Evolutionary conservation across 2,113 vertebrate genomes (phyloP).

Genomic region (Proterorhinus semilunaris): DNA sequence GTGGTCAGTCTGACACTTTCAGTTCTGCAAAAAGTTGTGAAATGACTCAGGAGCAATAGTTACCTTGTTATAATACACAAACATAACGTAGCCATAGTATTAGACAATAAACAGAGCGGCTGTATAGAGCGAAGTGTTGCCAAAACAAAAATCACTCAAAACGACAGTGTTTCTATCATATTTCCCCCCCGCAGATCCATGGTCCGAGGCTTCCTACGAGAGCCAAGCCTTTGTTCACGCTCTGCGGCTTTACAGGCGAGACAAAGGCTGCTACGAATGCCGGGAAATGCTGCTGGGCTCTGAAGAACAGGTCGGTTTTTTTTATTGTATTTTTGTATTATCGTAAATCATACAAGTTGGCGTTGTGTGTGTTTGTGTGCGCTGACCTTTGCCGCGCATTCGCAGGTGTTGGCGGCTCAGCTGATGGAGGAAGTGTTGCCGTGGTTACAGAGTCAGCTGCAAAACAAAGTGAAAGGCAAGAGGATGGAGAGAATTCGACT

Average conservation of each 20-base stretch:
- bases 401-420: conserved; percentile 81
- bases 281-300: conserved; percentile 86
- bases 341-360: neutral
- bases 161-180: neutral
- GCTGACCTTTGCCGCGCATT: conserved; percentile 3
- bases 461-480: conserved; percentile 88
- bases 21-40: conserved; percentile 38
- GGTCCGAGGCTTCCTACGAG: conserved; percentile 80
- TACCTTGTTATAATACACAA: neutral
- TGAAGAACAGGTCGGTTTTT: conserved; percentile 80
- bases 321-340: neutral
- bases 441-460: conserved; percentile 85
- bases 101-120: no score
- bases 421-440: conserved; percentile 91
- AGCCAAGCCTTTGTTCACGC: conserved; percentile 82
- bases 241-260: conserved; percentile 86
- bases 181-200: conserved; percentile 73
- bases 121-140: no score
- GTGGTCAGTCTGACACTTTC: conserved; percentile 21
- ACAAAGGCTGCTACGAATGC: conserved; percentile 86
- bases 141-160: no score
- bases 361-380: neutral
- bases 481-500: conserved; percentile 84
- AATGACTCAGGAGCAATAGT: neutral
- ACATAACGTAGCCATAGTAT: no score